These are phyloP conservation scores for Ryuthela nishihirai DNA, from an alignment of 2,888 invertebrate genomes.

Conservation along the genomic window DNA sequence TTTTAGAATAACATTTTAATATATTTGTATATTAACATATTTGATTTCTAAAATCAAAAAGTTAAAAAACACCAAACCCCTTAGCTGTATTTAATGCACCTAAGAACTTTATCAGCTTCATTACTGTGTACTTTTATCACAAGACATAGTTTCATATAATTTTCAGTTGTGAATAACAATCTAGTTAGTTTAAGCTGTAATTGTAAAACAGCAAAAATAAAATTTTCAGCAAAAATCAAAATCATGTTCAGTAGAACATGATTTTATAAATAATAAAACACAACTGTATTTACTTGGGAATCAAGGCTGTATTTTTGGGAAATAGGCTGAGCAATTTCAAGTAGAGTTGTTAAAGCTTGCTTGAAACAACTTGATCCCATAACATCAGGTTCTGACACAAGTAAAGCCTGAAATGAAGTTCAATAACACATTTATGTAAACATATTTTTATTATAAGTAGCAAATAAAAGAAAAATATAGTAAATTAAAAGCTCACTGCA, in stretches of 20 bases:
- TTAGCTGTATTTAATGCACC: too few relatives aligned
- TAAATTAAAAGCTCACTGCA: constrained; percentile 38
- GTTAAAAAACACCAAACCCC: too few relatives aligned
- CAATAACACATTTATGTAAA: background rate
- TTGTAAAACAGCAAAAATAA: too few relatives aligned
- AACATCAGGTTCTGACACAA: constrained; percentile 68
- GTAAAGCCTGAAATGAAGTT: constrained; percentile 61
- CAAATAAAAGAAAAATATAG: background rate
- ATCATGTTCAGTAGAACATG: background rate
- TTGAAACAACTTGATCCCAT: constrained; percentile 59
- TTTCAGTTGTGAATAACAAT: too few relatives aligned
- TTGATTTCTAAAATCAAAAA: too few relatives aligned
- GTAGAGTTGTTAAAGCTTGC: constrained; percentile 58
- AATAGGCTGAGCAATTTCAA: constrained; percentile 52
- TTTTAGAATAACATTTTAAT: too few relatives aligned
- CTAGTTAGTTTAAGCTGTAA: too few relatives aligned
- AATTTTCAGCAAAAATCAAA: too few relatives aligned
- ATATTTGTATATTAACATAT: too few relatives aligned
- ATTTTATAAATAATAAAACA: background rate
- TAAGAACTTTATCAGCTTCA: too few relatives aligned
- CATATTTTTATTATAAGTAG: background rate
- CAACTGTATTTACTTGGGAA: constrained; percentile 26
- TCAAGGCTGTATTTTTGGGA: constrained; percentile 16
- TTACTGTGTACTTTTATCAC: too few relatives aligned
- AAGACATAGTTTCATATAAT: too few relatives aligned